phyloP scores from a whole-genome alignment of 2,113 vertebrate genomes.

The Glareola pratincola region DNA sequence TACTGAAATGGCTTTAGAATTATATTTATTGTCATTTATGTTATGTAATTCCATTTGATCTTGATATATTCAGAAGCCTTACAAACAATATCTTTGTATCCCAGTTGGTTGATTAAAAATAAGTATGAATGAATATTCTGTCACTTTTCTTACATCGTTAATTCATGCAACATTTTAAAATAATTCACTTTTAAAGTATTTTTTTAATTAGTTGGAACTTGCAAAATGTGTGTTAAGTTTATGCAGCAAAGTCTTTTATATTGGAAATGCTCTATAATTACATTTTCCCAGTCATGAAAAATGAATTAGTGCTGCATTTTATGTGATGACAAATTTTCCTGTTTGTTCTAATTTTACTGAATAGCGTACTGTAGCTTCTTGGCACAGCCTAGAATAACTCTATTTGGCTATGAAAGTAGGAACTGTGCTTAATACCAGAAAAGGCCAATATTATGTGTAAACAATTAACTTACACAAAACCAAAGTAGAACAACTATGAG shows the following conservation, averaged over 20 bases:
- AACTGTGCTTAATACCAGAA: conserved; percentile 26
- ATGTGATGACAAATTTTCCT: conserved; percentile 70
- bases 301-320: conserved; percentile 77
- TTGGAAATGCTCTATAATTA: conserved; percentile 73
- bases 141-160: conserved; percentile 32
- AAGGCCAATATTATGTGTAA: conserved; percentile 22
- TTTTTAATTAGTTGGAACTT: conserved; percentile 74
- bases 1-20: neutral
- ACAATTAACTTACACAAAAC: conserved; percentile 36
- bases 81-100: conserved; percentile 6
- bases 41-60: neutral
- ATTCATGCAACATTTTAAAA: conserved; percentile 58
- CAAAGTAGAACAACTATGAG: neutral
- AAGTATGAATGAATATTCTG: conserved; percentile 42
- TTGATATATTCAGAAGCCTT: neutral
- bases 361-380: conserved; percentile 62
- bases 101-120: conserved; percentile 23
- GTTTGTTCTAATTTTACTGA: conserved; percentile 74
- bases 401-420: conserved; percentile 59
- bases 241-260: conserved; percentile 68
- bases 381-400: conserved; percentile 64
- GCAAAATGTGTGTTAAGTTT: conserved; percentile 62
- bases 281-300: conserved; percentile 71
- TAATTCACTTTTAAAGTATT: conserved; percentile 53
- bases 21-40: neutral